Percentiles rank a stretch among this genome's conserved stretches.
Evolutionary conservation across 2,113 vertebrate species (phyloP).

Genomic region (Ascaphus truei): DNA sequence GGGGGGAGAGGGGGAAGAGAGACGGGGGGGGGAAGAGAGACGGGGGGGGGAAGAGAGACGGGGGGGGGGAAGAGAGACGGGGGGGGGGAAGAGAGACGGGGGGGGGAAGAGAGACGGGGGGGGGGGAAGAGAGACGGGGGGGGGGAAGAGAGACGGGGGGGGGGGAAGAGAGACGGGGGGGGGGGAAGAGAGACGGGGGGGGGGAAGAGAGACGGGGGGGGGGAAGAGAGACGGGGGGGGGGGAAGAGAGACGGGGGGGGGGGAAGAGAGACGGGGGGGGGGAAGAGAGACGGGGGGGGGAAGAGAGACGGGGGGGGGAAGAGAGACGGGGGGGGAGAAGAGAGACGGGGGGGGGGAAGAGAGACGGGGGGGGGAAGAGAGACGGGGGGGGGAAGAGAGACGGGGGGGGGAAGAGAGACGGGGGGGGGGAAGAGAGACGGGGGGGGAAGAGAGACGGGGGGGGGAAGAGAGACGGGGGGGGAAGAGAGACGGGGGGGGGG

Average conservation of each 20-base stretch:
- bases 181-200: neutral
- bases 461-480: neutral
- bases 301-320: neutral
- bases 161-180: neutral
- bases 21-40: neutral
- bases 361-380: neutral
- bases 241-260: neutral
- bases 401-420: neutral
- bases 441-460: neutral
- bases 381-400: neutral
- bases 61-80: neutral
- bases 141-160: neutral
- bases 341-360: neutral
- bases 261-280: neutral
- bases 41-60: neutral
- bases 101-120: neutral
- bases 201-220: too few relatives aligned
- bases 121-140: neutral
- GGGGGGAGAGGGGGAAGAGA: slow-evolving; percentile 31
- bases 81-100: neutral
- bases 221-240: neutral
- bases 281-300: neutral
- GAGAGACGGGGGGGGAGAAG: neutral
- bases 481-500: neutral
- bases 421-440: neutral